Conservation (phyloP, 2,797 vertebrate genomes). For the Antennarius maculatus region DNA sequence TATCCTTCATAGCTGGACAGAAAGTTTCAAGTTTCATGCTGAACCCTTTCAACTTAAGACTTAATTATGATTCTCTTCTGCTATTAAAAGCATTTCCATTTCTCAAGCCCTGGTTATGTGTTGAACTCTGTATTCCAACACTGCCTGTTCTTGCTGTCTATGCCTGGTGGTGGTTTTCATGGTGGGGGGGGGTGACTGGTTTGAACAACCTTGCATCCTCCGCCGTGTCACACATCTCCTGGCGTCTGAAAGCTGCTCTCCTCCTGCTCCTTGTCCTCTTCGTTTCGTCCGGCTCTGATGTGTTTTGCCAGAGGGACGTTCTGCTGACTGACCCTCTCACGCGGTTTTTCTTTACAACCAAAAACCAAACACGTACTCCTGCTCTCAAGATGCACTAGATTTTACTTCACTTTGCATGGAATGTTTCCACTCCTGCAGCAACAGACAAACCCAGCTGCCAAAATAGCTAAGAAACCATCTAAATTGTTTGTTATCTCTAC, state of each 20-base stretch:
- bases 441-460: constrained; percentile 49
- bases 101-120: constrained; percentile 16
- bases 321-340: constrained; percentile 49
- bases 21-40: background rate
- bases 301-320: constrained; percentile 48
- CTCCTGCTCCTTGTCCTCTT: constrained; percentile 64
- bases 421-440: constrained; percentile 39
- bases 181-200: too few relatives aligned
- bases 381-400: constrained; percentile 45
- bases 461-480: constrained; percentile 33
- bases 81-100: background rate
- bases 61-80: background rate
- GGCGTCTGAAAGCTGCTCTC: constrained; percentile 56
- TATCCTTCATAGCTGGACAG: background rate
- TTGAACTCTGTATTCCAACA: constrained; percentile 15
- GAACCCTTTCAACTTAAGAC: background rate
- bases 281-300: constrained; percentile 33
- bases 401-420: constrained; percentile 45
- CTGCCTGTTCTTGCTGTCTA: constrained; percentile 19
- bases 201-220: constrained; percentile 46
- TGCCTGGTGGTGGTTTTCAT: constrained; percentile 14
- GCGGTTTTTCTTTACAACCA: constrained; percentile 36
- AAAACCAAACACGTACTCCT: constrained; percentile 52
- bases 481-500: constrained; percentile 36
- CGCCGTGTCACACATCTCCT: constrained; percentile 31